Evolutionary conservation across 1,140 invertebrate genomes (phyloP).

Genomic region (Ridgeia piscesae): DNA sequence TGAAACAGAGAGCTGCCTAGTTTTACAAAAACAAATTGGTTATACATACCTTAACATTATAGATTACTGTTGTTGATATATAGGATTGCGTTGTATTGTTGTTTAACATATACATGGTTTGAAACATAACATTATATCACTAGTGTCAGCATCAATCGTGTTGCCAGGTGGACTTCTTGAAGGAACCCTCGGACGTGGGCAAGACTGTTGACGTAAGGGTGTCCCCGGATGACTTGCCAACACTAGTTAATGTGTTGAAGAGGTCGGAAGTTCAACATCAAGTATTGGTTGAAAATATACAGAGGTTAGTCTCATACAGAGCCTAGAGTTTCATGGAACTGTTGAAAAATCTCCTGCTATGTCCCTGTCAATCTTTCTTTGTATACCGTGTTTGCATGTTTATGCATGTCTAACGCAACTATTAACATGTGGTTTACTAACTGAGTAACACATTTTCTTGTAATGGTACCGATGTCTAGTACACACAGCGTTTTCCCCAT

Average conservation of each 20-base stretch:
- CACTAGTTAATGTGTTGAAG: not conserved
- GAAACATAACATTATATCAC: too few species aligned
- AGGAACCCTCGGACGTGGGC: not conserved
- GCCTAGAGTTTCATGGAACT: not conserved
- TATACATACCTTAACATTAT: too few species aligned
- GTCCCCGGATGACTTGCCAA: not conserved
- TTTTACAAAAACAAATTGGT: too few species aligned
- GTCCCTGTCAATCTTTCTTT: not conserved
- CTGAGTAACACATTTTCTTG: not conserved
- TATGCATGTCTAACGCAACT: not conserved
- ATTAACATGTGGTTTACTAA: not conserved
- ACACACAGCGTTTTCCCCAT: too few species aligned
- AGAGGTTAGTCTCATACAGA: not conserved
- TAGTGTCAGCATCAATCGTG: not conserved
- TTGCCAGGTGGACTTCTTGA: constrained; percentile 9
- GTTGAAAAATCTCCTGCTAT: not conserved
- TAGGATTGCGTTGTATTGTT: not conserved
- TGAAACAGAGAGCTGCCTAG: too few species aligned
- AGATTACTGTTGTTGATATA: not conserved
- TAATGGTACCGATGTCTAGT: too few species aligned
- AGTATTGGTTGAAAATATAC: not conserved
- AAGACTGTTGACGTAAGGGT: constrained; percentile 4
- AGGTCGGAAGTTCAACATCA: not conserved
- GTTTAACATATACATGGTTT: not conserved
- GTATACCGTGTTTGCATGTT: too few species aligned